Evolutionary conservation across 2,888 invertebrate species (phyloP).

Genomic region (Perizoma affinitatum): DNA sequence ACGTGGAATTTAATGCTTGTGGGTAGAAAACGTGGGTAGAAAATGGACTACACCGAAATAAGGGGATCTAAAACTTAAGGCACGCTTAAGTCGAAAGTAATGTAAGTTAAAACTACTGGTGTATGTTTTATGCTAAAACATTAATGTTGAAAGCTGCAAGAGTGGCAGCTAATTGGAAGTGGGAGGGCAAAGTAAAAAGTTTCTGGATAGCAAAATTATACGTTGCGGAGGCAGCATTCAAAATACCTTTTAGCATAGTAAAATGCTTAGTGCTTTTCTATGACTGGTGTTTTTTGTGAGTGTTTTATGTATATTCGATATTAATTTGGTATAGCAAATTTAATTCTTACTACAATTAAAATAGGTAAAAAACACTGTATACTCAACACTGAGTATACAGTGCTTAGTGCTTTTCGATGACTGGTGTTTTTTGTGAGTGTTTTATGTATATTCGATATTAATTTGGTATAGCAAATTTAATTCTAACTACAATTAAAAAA

Average conservation of each 20-base stretch:
- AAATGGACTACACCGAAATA: too few relatives aligned
- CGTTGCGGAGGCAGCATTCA: slow-evolving; percentile 24
- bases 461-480: too few relatives aligned
- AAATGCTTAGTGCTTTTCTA: slow-evolving; percentile 20
- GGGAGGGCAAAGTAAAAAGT: slow-evolving; percentile 43
- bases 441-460: slow-evolving; percentile 6
- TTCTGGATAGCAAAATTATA: slow-evolving; percentile 37
- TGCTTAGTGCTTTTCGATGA: slow-evolving; percentile 19
- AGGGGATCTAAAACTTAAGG: slow-evolving; percentile 15
- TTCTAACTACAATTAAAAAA: too few relatives aligned
- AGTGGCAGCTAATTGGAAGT: slow-evolving; percentile 44
- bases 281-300: slow-evolving; percentile 12
- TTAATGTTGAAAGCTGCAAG: slow-evolving; percentile 46
- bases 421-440: slow-evolving; percentile 7
- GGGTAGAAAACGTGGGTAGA: too few relatives aligned
- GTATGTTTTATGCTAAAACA: slow-evolving; percentile 48
- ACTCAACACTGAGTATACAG: too few relatives aligned
- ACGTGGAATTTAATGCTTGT: too few relatives aligned
- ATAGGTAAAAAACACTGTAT: too few relatives aligned
- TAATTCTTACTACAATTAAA: too few relatives aligned
- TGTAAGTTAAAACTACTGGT: slow-evolving; percentile 32
- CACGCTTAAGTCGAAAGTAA: slow-evolving; percentile 19
- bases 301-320: slow-evolving; percentile 5
- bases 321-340: neutral
- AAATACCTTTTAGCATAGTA: slow-evolving; percentile 29